Base-by-base conservation (phyloP, 2,888 invertebrate genomes). In the Acleris laterana region DNA sequence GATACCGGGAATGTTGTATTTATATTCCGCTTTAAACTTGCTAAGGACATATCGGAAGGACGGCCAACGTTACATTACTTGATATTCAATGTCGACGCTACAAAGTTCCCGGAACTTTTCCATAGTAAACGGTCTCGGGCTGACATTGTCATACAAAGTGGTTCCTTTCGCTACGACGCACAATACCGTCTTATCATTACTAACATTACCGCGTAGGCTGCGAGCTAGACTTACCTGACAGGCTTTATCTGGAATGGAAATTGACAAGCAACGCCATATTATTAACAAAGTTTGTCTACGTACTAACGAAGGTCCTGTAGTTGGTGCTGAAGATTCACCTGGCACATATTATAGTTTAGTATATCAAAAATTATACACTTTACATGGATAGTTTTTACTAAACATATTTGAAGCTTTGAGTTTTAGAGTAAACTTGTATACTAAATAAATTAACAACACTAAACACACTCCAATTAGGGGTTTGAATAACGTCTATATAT, bases 81-180 rank as follows among this genome's bases (percentile, higher is more conserved):
- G 78, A 79, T 88, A 90, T 90, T 88, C 89, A 73, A 76, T 72
- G 77, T 71, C 70, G 74, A 74, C 74, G 76, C 78, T 80, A 73
- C 77, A 74, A 75, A 76, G 80, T 89, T 90, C 89, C 83, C 77
- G 82, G 89, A 89, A 89, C 81, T 76, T 59, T 71, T 74, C 82
- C 82, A 69, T 83, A 81, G 75, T 77, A 74, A 77, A 77, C 74
- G 72, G 73, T 71, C 70, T 56, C 73, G 74, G 68, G 50, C 59
- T 61, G 50, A 19, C 56, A 28, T 56, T 57, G 61, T 78, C 78
- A 77, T 79, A 79, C 76, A 72, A 74, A 80, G 76, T 78, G 71
- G 72, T 77, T 74, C 74, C 42, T 55, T 55, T 22, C 55, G 20
- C 17, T 55, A 22, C 50, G 20, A 13, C 11, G 42, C 42, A 20